Base-by-base conservation (phyloP, 2,888 invertebrate genomes). In the Molorchus minor region DNA sequence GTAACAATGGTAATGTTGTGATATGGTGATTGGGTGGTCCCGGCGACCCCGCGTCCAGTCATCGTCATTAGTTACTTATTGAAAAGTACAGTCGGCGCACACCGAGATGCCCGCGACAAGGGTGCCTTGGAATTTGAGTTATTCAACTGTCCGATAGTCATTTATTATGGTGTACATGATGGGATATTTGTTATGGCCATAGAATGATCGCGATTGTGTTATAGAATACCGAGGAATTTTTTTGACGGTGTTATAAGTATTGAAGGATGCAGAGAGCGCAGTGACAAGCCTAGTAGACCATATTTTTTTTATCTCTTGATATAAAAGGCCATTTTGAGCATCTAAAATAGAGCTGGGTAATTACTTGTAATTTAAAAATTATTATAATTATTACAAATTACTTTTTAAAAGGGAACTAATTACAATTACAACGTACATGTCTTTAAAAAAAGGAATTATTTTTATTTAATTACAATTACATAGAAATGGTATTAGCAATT, bases 1-100 rank as follows among this genome's bases (percentile, higher is more conserved):
- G 75, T 76, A 79, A 80, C 80, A 80, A 80, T 79, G 79, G 79
- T 78, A 77, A 77, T 79, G 78, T 79, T 79, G 78, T 79, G 78
- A 79, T 79, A 79, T 77, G 73, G 78, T 75, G 78, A 79, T 79
- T 79, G 81, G 81, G 80, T 80, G 81, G 80, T 80, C 81, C 71
- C 61, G 21, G 47, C 43, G 55, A 62, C 65, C 66, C 33, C 64
- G 61, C 64, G 61, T 56, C 74, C 56, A 78, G 78, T 79, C 79
- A 79, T 78, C 77, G 74, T 80, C 80, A 80, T 80, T 80, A 80
- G 79, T 78, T 78, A 70, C 73, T 75, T 77, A 79, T 79, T 79
- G 79, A 79, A 77, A 76, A 77, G 72, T 69, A 64, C 64, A 61
- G 55, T 61, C 59, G 44, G 58, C 38, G 61, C 62, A 58, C 61